Evolutionary conservation across 1,140 invertebrate species (phyloP).

Genomic region (Euglossa dilemma): DNA sequence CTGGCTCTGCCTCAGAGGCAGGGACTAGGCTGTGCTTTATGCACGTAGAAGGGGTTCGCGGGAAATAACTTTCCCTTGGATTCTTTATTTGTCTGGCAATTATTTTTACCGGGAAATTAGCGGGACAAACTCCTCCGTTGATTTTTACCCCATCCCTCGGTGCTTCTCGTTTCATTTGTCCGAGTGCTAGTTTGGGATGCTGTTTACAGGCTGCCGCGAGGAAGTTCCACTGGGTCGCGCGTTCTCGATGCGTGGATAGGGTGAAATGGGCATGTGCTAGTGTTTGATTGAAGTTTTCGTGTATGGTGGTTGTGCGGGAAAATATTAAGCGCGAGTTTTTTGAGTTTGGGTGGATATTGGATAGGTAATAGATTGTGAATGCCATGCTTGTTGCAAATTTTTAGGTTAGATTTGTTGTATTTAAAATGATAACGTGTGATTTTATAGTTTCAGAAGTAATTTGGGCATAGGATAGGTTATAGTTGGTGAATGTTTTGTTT

Average conservation of each 20-base stretch:
- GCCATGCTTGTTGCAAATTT: no score
- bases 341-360: no score
- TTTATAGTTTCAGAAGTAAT: no score
- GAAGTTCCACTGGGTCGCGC: not conserved
- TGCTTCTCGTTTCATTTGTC: not conserved
- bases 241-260: not conserved
- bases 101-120: conserved; percentile 23
- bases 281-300: no score
- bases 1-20: not conserved
- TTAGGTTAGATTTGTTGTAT: no score
- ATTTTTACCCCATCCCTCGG: not conserved
- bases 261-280: no score
- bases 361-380: no score
- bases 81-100: conserved; percentile 22
- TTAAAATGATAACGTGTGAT: no score
- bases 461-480: no score
- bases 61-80: not conserved
- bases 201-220: not conserved
- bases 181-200: not conserved
- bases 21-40: not conserved
- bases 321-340: no score
- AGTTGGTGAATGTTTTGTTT: no score
- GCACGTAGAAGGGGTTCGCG: conserved; percentile 20
- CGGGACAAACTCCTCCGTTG: not conserved
- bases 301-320: no score